phyloP scores from a whole-genome alignment of 2,797 vertebrate genomes.

The Hipposideros larvatus region DNA sequence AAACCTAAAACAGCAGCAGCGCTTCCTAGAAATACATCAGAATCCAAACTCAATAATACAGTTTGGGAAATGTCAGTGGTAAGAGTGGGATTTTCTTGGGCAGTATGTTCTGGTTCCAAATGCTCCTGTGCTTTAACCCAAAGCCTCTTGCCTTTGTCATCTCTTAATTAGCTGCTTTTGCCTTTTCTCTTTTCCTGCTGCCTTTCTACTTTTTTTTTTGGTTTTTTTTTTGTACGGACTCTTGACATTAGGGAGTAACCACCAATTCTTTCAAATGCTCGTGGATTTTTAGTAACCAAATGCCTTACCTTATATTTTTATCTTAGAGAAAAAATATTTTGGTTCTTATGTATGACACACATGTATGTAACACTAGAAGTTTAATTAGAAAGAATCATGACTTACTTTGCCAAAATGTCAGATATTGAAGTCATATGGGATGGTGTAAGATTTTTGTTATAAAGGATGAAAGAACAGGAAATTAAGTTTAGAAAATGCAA shows the following conservation, averaged over 20 bases:
- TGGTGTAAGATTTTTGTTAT: not conserved
- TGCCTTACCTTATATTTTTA: not conserved
- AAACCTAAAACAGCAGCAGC: not conserved
- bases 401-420: conserved; percentile 11
- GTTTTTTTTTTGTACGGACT: not conserved
- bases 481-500: conserved; percentile 39
- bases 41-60: not conserved
- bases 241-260: not conserved
- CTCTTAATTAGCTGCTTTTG: not conserved
- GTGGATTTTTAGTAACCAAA: conserved; percentile 7
- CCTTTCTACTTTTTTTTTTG: not conserved
- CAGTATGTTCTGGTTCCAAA: not conserved
- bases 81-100: not conserved
- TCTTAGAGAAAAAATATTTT: not conserved
- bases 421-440: not conserved
- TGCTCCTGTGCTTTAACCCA: not conserved
- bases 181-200: not conserved
- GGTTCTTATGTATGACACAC: not conserved
- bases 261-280: not conserved
- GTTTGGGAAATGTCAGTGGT: not conserved
- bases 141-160: not conserved
- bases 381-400: conserved; percentile 13
- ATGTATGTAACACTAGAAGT: not conserved
- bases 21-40: not conserved
- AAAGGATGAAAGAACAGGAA: conserved; percentile 10